Evolutionary conservation across 2,113 vertebrate genomes (phyloP), one percentile per base, ranked within the genome.

Genomic region (Labrus mixtus): DNA sequence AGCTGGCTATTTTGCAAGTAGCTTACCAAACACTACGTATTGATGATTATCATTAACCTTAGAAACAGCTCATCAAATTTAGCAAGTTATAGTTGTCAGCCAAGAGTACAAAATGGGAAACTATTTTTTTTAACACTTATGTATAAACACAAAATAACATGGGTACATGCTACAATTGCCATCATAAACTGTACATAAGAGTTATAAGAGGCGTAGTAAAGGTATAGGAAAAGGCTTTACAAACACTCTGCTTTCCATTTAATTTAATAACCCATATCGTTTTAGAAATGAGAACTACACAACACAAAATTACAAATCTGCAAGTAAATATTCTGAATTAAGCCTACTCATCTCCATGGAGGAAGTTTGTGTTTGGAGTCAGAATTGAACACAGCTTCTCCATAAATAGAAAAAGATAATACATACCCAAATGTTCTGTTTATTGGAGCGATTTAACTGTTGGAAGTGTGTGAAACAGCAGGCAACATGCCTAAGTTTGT

Each of bases 401-500:
- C 63, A 56, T 45, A 39, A 83, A 87, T 66, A 78, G 53, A 10
- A 41, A 29, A 60, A 1, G 36, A 50, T 41, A 53, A 71, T 36
- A 29, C 36, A 48, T 56, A 8, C 37, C 20, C 64, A 79, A 78
- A 71, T 76, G 63, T 73, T 83, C 65, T 60, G 64, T 68, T 48
- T 62, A 11, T 56, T 86, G 76, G 60, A 66, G 22, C 39, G 58
- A 45, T 78, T 57, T 53, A 29, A 77, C 17, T 29, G 68, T 57
- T 76, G 70, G 61, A 62, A 79, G 72, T 73, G 81, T 79, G 59
- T 55, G 45, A 74, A 72, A 69, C 61, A 79, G 57, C 58, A 53
- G 77, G 77, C 76, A 79, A 36, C 10, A 10, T 2, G 81, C 63
- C 81, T 10, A 69, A 60, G 75, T 83, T 80, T 74, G 69, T 83